Evolutionary conservation across 1,140 invertebrate genomes (phyloP), one percentile per base, ranked within the genome.

Genomic region (Dufourea novaeangliae): DNA sequence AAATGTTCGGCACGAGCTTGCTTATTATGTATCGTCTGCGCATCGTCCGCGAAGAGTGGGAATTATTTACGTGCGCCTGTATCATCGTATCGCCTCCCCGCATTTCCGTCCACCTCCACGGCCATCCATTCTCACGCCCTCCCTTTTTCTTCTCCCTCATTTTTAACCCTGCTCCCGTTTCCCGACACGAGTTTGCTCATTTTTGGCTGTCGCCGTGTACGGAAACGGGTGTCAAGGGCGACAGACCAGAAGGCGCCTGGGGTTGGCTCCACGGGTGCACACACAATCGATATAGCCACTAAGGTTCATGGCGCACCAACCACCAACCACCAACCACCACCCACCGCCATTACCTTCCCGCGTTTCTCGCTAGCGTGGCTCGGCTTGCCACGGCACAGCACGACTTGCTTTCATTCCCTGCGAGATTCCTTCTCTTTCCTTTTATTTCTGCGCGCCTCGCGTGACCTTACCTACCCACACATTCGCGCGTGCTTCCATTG

Each of bases 241-340:
- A 84, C 87, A 88, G 90, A 89, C 88, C 84, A 87, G 84, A 87
- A 89, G 89, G 88, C 89, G 87, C 89, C 90, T 74, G 79, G 82
- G 86, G 80, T 85, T 87, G 64, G 79, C 79, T 84, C 82, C 78
- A 56, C 79, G 83, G 78, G 41, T 84, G 82, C 83, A 82, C 80
- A 78, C 74, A 87, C 88, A 91, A 91, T 91, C 90, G 89, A 91
- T 91, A 90, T 90, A 90, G 88, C 89, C 80, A 89, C 89, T 90
- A 88, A 91, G 91, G 89, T 91, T 91, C 90, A 91, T 86, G 89
- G 89, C 89, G 89, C 89, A 76, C 39, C 69, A n/a, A n/a, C 46
- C 46, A 46, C 76, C 61, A 44, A 68, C 25, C 50, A 29, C 7
- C 61, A 20, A 46, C 50, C 32, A 20, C 63, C 75, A 50, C 50